Evolutionary conservation across 1,140 invertebrate genomes (phyloP), one percentile per base, ranked within the genome.

Genomic region (Hycleus cichorii): DNA sequence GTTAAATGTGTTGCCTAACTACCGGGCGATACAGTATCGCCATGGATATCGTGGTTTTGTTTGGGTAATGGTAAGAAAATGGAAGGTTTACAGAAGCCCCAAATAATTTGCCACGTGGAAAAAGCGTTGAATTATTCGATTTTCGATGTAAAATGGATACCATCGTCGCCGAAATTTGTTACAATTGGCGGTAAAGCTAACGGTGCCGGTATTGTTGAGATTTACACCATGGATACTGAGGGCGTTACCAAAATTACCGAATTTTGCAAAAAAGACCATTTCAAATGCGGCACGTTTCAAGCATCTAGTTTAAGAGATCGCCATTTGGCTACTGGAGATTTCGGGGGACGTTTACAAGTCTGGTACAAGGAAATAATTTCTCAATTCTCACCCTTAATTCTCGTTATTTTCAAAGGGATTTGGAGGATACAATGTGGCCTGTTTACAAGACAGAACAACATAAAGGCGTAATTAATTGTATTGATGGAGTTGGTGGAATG

Each of bases 101-200:
- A 94, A 76, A 89, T 97, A 63, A 91, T 97, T 63, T 83, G 87
- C 55, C 91, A 96, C 71, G 80, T 87, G 11, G 88, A 96, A 69
- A 89, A 92, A 73, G 78, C 83, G 32, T 69, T 95, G 1, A 85
- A 90, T 71, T 95, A 90, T 76, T 91, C 91, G 4, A 70, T 95
- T 11, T 95, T 93, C 74, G 93, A 96, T 70, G 81, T 85, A n/a
- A 92, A 91, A 78, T 97, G 94, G 95, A 87, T 98, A 67, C 94
- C 94, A 1, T 87, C 86, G 64, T 93, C 91, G 7, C 88, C 94
- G 0, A 95, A 95, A 75, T 92, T 96, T 74, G 84, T 95, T 53
- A 82, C 88, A 26, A 76, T 97, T 39, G 95, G 94, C n/a, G 89
- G 84, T 45, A 80, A 88, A 71, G 84, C 93, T 1, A 85, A 85